Evolutionary conservation across 37 sponge, comb jelly and placozoan genomes (phyloP).

Genomic region (Agelas oroides): DNA sequence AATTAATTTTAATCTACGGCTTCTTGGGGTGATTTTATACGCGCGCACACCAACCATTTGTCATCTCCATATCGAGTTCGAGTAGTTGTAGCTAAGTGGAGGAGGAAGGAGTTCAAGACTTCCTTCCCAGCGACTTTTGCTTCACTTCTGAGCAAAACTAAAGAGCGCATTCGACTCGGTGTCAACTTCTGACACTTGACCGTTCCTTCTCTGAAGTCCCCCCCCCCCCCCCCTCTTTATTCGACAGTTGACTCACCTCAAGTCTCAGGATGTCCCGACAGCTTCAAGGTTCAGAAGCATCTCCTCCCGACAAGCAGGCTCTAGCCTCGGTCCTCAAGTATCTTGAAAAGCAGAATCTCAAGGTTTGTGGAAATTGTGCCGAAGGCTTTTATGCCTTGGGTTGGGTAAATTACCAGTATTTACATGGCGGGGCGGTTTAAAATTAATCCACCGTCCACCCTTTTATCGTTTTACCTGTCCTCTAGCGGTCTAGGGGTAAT

Average conservation of each 20-base stretch:
- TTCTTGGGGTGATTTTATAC: too few species aligned
- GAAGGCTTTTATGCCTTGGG: not conserved
- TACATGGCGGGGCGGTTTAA: too few species aligned
- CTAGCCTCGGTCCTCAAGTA: conserved; percentile 74
- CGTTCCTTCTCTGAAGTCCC: not conserved
- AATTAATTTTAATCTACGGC: too few species aligned
- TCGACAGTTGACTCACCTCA: too few species aligned
- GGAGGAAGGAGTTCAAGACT: too few species aligned
- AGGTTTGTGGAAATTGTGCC: conserved; percentile 27
- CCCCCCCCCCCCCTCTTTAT: not conserved
- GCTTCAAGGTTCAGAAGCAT: not conserved
- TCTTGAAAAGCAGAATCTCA: conserved; percentile 76
- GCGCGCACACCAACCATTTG: too few species aligned
- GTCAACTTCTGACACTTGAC: conserved; percentile 71
- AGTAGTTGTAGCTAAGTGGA: too few species aligned
- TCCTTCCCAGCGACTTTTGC: too few species aligned
- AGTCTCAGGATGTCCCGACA: conserved; percentile 19
- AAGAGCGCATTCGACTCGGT: conserved; percentile 54
- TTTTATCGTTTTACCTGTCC: too few species aligned
- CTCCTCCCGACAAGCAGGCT: conserved; percentile 48
- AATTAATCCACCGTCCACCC: too few species aligned
- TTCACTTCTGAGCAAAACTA: not conserved
- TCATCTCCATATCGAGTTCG: too few species aligned
- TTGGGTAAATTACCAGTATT: not conserved
- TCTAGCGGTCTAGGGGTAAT: too few species aligned